Conservation (phyloP, 2,113 vertebrate species). For the Eulemur rufifrons region DNA sequence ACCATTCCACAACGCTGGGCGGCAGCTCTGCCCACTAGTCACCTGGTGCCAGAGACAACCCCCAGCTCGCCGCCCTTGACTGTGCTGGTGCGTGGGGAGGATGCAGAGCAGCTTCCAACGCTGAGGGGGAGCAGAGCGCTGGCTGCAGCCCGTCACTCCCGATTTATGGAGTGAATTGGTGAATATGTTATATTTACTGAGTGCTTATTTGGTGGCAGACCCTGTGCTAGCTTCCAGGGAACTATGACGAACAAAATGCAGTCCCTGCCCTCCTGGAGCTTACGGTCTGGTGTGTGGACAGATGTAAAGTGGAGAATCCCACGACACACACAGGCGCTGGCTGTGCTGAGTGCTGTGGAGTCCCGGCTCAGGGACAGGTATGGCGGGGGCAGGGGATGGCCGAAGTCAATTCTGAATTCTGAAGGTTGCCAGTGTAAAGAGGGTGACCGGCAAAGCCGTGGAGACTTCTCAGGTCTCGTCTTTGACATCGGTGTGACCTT, state of each 20-base stretch:
- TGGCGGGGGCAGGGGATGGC: no score
- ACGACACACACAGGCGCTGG: neutral
- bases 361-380: neutral
- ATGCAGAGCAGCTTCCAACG: neutral
- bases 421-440: neutral
- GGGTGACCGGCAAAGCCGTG: neutral
- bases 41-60: neutral
- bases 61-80: neutral
- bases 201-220: neutral
- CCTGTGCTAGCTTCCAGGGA: neutral
- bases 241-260: accelerated
- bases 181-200: neutral
- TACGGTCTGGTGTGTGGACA: neutral
- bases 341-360: neutral
- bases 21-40: neutral
- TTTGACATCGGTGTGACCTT: neutral
- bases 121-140: neutral
- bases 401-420: neutral
- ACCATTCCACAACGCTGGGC: neutral
- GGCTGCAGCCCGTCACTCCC: neutral
- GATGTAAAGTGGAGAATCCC: neutral
- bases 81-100: neutral
- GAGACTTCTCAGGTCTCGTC: neutral
- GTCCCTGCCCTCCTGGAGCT: neutral
- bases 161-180: neutral